These are phyloP conservation scores for Propsilocerus akamusi DNA, from an alignment of 1,140 invertebrate species.

Conservation along the genomic window DNA sequence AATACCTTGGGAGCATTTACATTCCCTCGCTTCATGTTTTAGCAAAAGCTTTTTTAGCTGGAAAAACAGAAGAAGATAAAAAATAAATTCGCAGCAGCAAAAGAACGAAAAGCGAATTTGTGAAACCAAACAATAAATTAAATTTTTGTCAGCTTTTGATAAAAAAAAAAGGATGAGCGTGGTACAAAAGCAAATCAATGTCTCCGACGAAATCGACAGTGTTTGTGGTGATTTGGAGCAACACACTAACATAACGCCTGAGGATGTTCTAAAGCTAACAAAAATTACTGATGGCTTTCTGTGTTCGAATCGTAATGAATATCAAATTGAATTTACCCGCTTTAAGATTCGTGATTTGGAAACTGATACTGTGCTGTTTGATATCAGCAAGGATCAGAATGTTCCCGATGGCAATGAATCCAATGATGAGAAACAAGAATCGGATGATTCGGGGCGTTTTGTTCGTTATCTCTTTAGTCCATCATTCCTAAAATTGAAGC, in stretches of 20 bases:
- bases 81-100: too few relatives aligned
- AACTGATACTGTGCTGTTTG: slow-evolving; percentile 81
- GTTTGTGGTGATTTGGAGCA: slow-evolving; percentile 1
- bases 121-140: neutral
- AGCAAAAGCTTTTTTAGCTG: too few relatives aligned
- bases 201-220: neutral
- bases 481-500: slow-evolving; percentile 87
- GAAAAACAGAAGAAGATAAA: too few relatives aligned
- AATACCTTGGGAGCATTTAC: too few relatives aligned
- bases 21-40: too few relatives aligned
- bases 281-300: slow-evolving; percentile 58
- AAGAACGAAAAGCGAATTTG: neutral
- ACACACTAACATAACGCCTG: slow-evolving; percentile 30
- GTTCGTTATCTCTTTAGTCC: slow-evolving; percentile 95
- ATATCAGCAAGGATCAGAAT: slow-evolving; percentile 85
- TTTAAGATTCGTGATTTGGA: slow-evolving; percentile 96
- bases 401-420: slow-evolving; percentile 37
- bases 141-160: too few relatives aligned
- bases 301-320: slow-evolving; percentile 88
- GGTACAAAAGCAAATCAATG: neutral
- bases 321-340: slow-evolving; percentile 94
- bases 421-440: slow-evolving; percentile 36
- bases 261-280: slow-evolving; percentile 38
- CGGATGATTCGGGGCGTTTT: slow-evolving; percentile 70
- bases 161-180: neutral